These are phyloP conservation scores for Nasonovia ribisnigri DNA, from an alignment of 2,888 invertebrate species.

Conservation along the genomic window DNA sequence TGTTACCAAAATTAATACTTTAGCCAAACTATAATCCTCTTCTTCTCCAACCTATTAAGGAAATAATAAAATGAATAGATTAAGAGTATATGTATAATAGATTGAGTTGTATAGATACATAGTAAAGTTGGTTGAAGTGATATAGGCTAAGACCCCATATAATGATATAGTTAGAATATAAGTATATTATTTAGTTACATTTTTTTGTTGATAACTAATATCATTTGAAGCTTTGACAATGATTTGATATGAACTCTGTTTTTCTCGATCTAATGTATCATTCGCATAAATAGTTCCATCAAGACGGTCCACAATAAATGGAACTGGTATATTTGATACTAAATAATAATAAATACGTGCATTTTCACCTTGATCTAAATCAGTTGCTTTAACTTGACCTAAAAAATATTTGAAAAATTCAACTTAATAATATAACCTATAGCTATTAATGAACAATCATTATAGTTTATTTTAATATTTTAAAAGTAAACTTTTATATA, in stretches of 20 bases:
- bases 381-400: conserved; percentile 81
- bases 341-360: conserved; percentile 89
- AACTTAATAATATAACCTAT: conserved; percentile 10
- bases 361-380: conserved; percentile 84
- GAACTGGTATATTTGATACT: conserved; percentile 81
- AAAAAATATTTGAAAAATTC: conserved; percentile 66
- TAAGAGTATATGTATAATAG: not conserved
- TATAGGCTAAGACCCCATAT: not conserved
- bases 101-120: not conserved
- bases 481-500: not conserved
- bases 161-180: not conserved
- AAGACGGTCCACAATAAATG: conserved; percentile 83
- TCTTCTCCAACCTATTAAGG: conserved; percentile 67
- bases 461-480: not conserved
- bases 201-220: conserved; percentile 78
- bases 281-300: conserved; percentile 86
- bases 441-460: not conserved
- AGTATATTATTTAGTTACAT: conserved; percentile 66
- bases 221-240: conserved; percentile 88
- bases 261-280: conserved; percentile 85
- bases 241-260: conserved; percentile 80
- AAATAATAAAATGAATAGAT: not conserved
- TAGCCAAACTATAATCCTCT: conserved; percentile 79
- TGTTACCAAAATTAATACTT: conserved; percentile 79
- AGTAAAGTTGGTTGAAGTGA: not conserved